Evolutionary conservation across 2,888 invertebrate species (phyloP).

Genomic region (Keiferia lycopersicella): DNA sequence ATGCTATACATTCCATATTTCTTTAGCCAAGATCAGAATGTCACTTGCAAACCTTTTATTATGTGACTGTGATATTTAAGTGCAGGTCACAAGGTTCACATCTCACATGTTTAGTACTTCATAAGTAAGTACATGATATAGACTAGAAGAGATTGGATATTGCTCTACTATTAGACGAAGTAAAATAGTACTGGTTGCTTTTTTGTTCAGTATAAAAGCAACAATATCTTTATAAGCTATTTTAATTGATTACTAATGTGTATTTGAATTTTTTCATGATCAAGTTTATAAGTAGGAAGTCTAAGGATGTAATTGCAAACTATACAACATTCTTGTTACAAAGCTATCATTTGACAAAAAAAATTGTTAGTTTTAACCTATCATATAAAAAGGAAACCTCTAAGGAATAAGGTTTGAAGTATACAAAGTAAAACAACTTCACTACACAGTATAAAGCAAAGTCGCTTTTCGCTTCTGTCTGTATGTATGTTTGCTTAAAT

Average conservation of each 20-base stretch:
- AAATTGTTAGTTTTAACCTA: no score
- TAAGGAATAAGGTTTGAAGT: no score
- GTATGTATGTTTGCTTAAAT: no score
- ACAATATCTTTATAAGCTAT: not conserved
- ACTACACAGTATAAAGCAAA: no score
- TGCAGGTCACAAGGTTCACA: slow-evolving; percentile 8
- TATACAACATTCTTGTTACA: not conserved
- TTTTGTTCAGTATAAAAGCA: not conserved
- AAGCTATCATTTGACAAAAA: not conserved
- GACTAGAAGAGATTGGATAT: not conserved
- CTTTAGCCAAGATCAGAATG: not conserved
- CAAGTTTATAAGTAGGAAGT: not conserved
- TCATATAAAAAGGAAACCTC: no score
- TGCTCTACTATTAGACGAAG: not conserved
- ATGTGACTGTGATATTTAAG: not conserved
- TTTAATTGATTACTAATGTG: not conserved
- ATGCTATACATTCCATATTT: not conserved
- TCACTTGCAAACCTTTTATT: not conserved
- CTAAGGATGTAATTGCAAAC: not conserved
- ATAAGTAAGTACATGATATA: no score
- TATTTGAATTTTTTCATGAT: not conserved
- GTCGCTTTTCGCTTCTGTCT: no score
- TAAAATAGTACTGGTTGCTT: not conserved
- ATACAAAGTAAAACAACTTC: no score
- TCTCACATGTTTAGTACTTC: not conserved